Conservation (phyloP, 2,113 vertebrate species). For the Nanorana parkeri region DNA sequence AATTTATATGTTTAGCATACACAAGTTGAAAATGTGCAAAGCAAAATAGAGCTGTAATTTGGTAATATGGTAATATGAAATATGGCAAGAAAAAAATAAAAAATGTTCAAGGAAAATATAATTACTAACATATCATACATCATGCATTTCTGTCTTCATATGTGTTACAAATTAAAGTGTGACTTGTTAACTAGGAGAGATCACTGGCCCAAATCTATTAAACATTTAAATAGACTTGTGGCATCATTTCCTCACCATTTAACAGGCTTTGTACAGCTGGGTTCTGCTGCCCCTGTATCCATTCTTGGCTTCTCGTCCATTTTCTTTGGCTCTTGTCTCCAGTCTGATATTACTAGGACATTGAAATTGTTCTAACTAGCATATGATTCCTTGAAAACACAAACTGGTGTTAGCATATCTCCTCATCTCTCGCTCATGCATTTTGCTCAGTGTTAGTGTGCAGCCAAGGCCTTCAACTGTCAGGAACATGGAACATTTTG, state of each 20-base stretch:
- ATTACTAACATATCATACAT: not conserved
- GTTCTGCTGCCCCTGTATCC: not conserved
- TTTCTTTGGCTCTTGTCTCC: conserved; percentile 28
- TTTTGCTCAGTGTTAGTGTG: not conserved
- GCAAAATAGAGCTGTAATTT: no score
- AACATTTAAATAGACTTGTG: not conserved
- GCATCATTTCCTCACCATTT: conserved; percentile 16
- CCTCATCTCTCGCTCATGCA: not conserved
- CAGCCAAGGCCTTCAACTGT: not conserved
- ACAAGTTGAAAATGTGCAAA: no score
- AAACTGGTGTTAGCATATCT: not conserved
- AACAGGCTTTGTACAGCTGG: not conserved
- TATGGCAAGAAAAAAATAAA: no score
- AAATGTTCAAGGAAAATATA: not conserved
- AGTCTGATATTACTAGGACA: conserved; percentile 33
- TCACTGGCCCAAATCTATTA: not conserved
- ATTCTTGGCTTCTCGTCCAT: not conserved
- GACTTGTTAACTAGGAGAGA: not conserved
- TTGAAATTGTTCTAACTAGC: conserved; percentile 35
- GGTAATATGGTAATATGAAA: no score
- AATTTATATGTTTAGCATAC: no score
- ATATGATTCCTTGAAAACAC: not conserved
- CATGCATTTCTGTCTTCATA: not conserved
- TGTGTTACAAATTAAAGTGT: not conserved
- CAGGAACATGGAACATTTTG: not conserved